phyloP scores from a whole-genome alignment of 2,888 invertebrate species.

The Drosophila kuntzei region DNA sequence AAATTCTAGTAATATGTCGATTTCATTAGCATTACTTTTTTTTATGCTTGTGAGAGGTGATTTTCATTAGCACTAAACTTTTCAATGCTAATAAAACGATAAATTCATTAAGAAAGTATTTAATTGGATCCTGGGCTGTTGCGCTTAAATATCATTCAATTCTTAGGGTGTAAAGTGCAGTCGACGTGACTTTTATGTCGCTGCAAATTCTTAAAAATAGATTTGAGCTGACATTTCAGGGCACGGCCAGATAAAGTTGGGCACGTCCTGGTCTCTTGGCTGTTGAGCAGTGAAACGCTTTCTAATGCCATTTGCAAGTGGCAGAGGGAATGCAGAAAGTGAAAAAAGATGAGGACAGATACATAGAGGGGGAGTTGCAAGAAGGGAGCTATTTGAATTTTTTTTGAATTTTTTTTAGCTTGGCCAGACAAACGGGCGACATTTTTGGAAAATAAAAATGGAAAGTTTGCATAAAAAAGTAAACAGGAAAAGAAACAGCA shows the following conservation, averaged over 20 bases:
- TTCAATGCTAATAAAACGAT: no score
- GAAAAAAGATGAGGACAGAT: neutral
- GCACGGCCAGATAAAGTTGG: conserved; percentile 50
- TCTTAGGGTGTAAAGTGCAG: conserved; percentile 25
- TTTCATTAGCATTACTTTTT: no score
- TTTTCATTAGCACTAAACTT: no score
- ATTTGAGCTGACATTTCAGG: conserved; percentile 52
- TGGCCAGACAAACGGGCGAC: conserved; percentile 69
- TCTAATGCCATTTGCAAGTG: conserved; percentile 66
- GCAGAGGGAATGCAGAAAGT: conserved; percentile 14
- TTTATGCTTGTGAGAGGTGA: no score
- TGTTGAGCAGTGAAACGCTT: conserved; percentile 56
- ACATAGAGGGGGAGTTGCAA: conserved; percentile 3
- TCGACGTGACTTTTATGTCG: conserved; percentile 43
- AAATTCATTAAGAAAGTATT: no score
- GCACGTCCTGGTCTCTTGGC: conserved; percentile 53
- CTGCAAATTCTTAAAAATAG: conserved; percentile 72
- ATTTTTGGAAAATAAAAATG: conserved; percentile 65
- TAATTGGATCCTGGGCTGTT: neutral
- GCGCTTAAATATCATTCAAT: neutral
- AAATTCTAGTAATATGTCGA: no score
- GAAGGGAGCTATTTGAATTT: conserved; percentile 24
- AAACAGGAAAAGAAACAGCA: conserved; percentile 46
- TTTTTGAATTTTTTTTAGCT: conserved; percentile 42
- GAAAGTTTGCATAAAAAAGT: conserved; percentile 75